These are phyloP conservation scores for Dicaeum eximium DNA, from an alignment of 2,113 vertebrate genomes.

Conservation along the genomic window DNA sequence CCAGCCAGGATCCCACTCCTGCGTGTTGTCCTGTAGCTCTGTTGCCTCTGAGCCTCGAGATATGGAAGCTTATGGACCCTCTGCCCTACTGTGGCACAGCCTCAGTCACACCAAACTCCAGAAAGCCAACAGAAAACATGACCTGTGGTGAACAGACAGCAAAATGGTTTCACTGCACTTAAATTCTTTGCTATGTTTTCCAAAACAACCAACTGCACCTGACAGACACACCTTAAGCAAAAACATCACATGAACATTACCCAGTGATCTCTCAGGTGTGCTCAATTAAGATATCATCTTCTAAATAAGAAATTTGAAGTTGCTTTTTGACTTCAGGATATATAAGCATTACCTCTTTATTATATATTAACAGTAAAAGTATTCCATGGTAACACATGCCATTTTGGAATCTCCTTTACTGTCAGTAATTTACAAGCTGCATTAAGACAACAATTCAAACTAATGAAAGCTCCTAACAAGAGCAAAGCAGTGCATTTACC, in stretches of 20 bases:
- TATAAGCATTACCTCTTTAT: background rate
- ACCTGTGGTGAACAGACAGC: background rate
- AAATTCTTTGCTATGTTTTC: slow-evolving; percentile 1
- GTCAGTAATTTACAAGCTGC: background rate
- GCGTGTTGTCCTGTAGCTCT: background rate
- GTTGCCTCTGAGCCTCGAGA: background rate
- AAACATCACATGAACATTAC: background rate
- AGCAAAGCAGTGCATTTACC: background rate
- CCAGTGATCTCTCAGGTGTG: background rate
- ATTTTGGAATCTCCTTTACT: background rate
- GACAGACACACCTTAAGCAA: background rate
- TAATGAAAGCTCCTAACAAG: background rate
- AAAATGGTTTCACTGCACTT: background rate
- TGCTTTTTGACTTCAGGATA: background rate
- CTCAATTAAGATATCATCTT: background rate
- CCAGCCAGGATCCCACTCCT: background rate
- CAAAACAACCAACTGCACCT: slow-evolving; percentile 4
- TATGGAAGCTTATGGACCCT: fast-evolving
- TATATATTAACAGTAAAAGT: background rate
- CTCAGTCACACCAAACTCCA: background rate
- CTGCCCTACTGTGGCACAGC: background rate
- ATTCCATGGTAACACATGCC: background rate
- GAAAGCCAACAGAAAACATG: background rate
- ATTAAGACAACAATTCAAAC: background rate
- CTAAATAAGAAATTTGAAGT: background rate